These are phyloP conservation scores for Phoebastria nigripes DNA, from an alignment of 2,797 vertebrate genomes.

Conservation along the genomic window DNA sequence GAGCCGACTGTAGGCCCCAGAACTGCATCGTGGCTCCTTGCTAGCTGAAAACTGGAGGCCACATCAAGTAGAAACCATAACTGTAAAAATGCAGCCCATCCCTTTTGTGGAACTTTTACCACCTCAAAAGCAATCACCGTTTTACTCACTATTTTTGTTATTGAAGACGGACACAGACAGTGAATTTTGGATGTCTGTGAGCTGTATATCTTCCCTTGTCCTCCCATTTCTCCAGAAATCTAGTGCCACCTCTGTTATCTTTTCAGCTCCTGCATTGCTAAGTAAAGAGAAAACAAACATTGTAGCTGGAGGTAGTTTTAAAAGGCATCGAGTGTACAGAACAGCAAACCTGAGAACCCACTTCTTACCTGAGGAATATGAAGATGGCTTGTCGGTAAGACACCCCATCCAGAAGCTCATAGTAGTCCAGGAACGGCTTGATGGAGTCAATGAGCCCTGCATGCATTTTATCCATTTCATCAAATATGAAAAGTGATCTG, in stretches of 20 bases:
- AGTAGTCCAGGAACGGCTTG: constrained; percentile 92
- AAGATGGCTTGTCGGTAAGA: constrained; percentile 92
- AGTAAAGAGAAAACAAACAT: neutral
- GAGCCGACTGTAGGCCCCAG: neutral
- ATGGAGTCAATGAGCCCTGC: constrained; percentile 91
- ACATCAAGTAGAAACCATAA: neutral
- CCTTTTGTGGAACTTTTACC: neutral
- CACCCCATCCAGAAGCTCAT: constrained; percentile 86
- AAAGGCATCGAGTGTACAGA: neutral
- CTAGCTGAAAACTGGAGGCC: neutral
- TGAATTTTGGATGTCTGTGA: constrained; percentile 81
- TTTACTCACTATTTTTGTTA: constrained; percentile 87
- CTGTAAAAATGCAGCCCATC: neutral
- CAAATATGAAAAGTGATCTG: constrained; percentile 92
- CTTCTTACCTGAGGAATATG: constrained; percentile 90
- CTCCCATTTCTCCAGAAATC: constrained; percentile 87
- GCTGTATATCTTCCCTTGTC: constrained; percentile 83
- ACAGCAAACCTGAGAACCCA: neutral
- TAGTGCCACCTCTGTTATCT: constrained; percentile 82
- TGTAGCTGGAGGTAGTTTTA: neutral
- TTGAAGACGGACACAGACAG: constrained; percentile 89
- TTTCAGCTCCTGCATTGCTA: constrained; percentile 91
- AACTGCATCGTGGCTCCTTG: neutral
- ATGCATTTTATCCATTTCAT: constrained; percentile 97
- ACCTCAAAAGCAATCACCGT: neutral